A percentile compares a stretch with the other conserved stretches of the same genome.
phyloP scores from a whole-genome alignment of 30 jellyfish, hydroid and myxozoan species.

The Hydractinia echinata region DNA sequence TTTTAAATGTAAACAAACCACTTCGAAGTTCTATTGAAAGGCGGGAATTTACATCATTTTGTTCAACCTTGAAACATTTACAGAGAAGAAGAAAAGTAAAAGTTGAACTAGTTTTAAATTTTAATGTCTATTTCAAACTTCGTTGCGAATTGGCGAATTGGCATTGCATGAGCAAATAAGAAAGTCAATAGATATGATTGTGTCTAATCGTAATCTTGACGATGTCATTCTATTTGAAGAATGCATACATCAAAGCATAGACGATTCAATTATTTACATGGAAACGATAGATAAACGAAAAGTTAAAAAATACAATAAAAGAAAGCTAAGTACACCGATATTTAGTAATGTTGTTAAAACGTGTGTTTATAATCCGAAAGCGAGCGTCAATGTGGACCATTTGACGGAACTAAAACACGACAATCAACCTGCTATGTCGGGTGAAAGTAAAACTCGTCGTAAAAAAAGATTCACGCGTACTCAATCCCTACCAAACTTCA shows the following conservation, averaged over 20 bases:
- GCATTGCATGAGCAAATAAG: too few relatives aligned
- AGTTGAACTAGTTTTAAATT: too few relatives aligned
- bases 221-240: slow-evolving; percentile 15
- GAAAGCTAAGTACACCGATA: slow-evolving; percentile 13
- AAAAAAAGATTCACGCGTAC: not conserved
- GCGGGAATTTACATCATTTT: too few relatives aligned
- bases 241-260: not conserved
- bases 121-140: too few relatives aligned
- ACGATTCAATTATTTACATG: slow-evolving; percentile 7
- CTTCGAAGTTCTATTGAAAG: too few relatives aligned
- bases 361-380: not conserved
- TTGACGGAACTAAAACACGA: too few relatives aligned
- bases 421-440: too few relatives aligned
- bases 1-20: too few relatives aligned
- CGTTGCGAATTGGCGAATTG: too few relatives aligned
- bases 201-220: slow-evolving; percentile 6
- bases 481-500: not conserved
- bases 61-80: too few relatives aligned
- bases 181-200: not conserved
- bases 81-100: too few relatives aligned
- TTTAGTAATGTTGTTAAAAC: not conserved
- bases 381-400: not conserved
- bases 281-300: slow-evolving; percentile 7
- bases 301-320: not conserved
- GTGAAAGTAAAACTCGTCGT: not conserved